Evolutionary conservation across 53 echinoderm and acorn worm genomes (phyloP).

Genomic region (Zoroaster sp.): DNA sequence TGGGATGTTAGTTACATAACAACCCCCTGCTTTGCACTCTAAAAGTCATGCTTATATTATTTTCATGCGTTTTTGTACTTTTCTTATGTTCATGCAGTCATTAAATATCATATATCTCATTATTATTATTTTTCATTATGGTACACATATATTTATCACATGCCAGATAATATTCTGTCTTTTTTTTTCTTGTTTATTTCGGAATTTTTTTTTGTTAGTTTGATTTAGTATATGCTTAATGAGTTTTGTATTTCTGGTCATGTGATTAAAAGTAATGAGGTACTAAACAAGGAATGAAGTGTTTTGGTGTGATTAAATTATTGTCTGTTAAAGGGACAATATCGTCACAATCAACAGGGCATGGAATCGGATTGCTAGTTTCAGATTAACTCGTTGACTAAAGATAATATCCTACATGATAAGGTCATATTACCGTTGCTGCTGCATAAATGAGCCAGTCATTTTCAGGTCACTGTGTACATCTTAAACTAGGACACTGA

Average conservation of each 20-base stretch:
- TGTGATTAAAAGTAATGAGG: conserved; percentile 63
- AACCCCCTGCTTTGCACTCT: conserved; percentile 29
- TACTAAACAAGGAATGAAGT: conserved; percentile 39
- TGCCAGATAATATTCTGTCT: conserved; percentile 27
- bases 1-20: conserved; percentile 35
- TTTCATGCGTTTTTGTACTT: conserved; percentile 54
- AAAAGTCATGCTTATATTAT: neutral
- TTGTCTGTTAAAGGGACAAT: neutral
- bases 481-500: too few relatives aligned
- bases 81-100: conserved; percentile 46
- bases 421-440: too few relatives aligned
- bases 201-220: conserved; percentile 23
- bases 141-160: conserved; percentile 56
- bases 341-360: too few relatives aligned
- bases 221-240: conserved; percentile 47
- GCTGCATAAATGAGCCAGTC: too few relatives aligned
- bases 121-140: conserved; percentile 53
- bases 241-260: conserved; percentile 64
- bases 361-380: too few relatives aligned
- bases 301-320: neutral
- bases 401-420: too few relatives aligned
- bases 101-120: conserved; percentile 44
- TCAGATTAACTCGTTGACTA: too few relatives aligned
- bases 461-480: too few relatives aligned
- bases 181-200: neutral